Conservation (phyloP, 1,140 invertebrate species). For the Bicyclus anynana region DNA sequence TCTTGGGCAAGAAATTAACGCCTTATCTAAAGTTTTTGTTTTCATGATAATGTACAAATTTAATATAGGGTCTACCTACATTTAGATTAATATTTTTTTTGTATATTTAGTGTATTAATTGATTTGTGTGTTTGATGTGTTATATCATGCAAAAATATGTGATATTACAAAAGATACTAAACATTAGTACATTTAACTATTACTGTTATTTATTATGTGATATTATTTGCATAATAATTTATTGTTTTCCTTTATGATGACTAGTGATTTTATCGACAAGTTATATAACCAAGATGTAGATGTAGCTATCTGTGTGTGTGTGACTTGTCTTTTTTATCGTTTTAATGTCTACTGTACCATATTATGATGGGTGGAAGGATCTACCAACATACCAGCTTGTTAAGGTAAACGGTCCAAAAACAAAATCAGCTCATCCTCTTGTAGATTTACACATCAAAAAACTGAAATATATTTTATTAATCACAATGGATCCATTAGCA, state of each 20-base stretch:
- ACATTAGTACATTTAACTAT: too few relatives aligned
- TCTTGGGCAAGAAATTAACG: neutral
- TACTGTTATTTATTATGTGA: neutral
- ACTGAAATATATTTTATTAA: neutral
- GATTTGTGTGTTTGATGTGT: too few relatives aligned
- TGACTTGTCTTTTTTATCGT: slow-evolving; percentile 76
- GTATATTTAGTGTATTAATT: too few relatives aligned
- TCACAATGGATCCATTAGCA: slow-evolving; percentile 10
- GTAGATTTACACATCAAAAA: slow-evolving; percentile 72
- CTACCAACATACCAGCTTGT: slow-evolving; percentile 79
- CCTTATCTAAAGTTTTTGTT: too few relatives aligned
- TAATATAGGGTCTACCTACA: too few relatives aligned
- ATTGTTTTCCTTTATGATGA: neutral
- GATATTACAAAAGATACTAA: neutral
- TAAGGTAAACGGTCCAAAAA: slow-evolving; percentile 75
- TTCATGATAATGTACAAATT: too few relatives aligned
- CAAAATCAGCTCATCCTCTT: slow-evolving; percentile 57
- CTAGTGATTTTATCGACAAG: slow-evolving; percentile 8
- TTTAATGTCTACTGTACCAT: slow-evolving; percentile 75
- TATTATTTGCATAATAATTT: neutral
- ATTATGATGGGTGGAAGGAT: slow-evolving; percentile 76
- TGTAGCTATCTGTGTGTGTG: slow-evolving; percentile 74
- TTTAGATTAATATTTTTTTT: too few relatives aligned
- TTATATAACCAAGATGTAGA: slow-evolving; percentile 42
- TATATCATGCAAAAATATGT: neutral